Evolutionary conservation across 1,140 invertebrate species (phyloP), one percentile per base, ranked within the genome.

Genomic region (Drosophila triauraria): DNA sequence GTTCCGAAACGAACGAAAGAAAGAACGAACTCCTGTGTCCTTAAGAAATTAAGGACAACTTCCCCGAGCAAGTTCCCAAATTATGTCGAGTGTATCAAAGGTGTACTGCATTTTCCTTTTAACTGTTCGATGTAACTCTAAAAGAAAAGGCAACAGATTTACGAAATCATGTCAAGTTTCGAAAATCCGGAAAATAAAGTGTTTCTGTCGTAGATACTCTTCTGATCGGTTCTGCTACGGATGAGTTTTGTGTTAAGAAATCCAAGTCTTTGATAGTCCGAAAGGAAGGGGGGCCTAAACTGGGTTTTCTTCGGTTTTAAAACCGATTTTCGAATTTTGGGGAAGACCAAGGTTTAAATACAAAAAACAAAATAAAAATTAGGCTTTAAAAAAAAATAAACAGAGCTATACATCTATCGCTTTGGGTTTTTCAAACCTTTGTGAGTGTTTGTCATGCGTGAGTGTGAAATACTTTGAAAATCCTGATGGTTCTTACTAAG

Each of bases 371-470:
- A 53, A 58, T 27, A 23, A 71, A 38, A 64, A 38, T n/a, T 25
- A 4, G 9, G 40, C 47, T 8, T 12, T 12, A 50, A 46, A 25
- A n/a, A 17, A 53, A 23, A 51, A 56, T 35, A 54, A 23, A 23
- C 8, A 4, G 48, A 15, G 17, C 12, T 44, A 38, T 51, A 64
- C 35, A 47, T 48, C 40, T 67, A 61, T 8, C 46, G 51, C 70
- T 78, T 74, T 67, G 48, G 68, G 77, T 75, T 80, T 80, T 68
- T 60, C 4, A 75, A 80, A 79, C 60, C 76, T 48, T 71, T 72
- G 53, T 54, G 62, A 20, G 30, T 42, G 47, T 42, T 12, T 63
- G 75, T 58, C 43, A 61, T 60, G 61, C 13, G 30, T 54, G 46
- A 12, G 40, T 53, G 35, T 68, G 44, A 70, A 72, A 72, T 72